Evolutionary conservation across 1,140 invertebrate species (phyloP).

Genomic region (Whitmania pigra): DNA sequence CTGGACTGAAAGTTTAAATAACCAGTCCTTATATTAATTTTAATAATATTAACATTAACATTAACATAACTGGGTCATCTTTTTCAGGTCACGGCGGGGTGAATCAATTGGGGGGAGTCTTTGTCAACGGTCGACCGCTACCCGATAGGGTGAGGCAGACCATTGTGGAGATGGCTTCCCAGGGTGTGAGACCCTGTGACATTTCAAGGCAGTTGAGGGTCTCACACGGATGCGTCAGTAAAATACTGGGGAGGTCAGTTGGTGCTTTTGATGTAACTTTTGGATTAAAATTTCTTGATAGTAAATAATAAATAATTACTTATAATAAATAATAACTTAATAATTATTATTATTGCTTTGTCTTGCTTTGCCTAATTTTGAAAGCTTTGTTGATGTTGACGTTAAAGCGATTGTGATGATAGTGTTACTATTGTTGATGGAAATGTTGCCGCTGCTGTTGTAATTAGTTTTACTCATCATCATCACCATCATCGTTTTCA

Average conservation of each 20-base stretch:
- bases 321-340: no score
- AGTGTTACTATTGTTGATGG: not conserved
- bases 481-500: no score
- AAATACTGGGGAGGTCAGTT: conserved; percentile 68
- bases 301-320: no score
- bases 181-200: conserved; percentile 83
- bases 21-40: no score
- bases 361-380: not conserved
- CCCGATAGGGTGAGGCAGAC: conserved; percentile 65
- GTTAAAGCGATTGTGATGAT: not conserved
- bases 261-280: not conserved
- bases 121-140: conserved; percentile 75
- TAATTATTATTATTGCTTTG: no score
- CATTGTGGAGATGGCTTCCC: conserved; percentile 82
- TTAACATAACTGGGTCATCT: no score
- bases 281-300: not conserved
- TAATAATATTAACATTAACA: no score
- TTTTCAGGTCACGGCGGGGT: conserved; percentile 56
- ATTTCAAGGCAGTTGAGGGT: conserved; percentile 81
- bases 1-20: no score
- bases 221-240: conserved; percentile 87
- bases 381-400: not conserved
- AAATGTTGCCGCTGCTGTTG: not conserved
- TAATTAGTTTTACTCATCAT: no score
- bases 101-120: conserved; percentile 77